Evolutionary conservation across 2,113 vertebrate species (phyloP).

Genomic region (Vireo altiloquus): DNA sequence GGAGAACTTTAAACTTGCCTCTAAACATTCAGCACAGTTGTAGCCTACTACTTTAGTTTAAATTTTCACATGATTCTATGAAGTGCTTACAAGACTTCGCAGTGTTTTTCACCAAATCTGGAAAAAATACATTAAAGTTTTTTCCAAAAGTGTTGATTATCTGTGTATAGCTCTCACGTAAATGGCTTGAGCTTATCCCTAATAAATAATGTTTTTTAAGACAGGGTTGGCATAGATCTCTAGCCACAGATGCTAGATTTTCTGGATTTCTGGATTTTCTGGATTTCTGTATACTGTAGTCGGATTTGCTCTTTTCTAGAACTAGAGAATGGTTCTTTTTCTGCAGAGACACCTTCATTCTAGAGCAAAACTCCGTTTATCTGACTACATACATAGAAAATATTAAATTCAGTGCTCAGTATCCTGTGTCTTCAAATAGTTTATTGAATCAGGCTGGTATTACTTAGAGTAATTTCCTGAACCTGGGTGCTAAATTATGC

Average conservation of each 20-base stretch:
- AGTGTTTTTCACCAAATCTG: not conserved
- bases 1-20: not conserved
- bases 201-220: not conserved
- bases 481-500: not conserved
- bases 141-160: not conserved
- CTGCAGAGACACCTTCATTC: not conserved
- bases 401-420: not conserved
- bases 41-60: not conserved
- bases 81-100: not conserved
- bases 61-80: not conserved
- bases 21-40: not conserved
- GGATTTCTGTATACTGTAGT: not conserved
- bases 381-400: not conserved
- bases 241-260: not conserved
- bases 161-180: not conserved
- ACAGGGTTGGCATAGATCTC: not conserved
- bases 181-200: not conserved
- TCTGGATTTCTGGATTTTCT: not conserved
- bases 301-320: no score
- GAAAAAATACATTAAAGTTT: not conserved
- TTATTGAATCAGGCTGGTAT: not conserved
- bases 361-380: not conserved
- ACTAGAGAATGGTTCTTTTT: not conserved
- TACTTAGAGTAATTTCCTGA: not conserved
- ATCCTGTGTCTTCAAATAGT: not conserved